Conservation (phyloP, 1,140 invertebrate species). For the Tetramorium alpestre region DNA sequence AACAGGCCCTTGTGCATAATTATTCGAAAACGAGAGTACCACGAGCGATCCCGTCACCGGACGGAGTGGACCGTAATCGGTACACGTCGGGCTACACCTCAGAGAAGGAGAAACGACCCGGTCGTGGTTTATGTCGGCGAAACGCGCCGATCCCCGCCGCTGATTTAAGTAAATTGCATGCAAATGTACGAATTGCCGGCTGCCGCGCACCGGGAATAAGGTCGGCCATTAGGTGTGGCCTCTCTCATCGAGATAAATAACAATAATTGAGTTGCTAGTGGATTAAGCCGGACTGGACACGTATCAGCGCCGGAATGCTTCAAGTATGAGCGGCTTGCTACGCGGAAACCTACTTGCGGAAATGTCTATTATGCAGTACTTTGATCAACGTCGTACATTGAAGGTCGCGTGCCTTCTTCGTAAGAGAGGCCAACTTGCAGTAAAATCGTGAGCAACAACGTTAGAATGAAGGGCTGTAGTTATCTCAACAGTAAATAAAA, state of each 20-base stretch:
- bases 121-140: constrained; percentile 70
- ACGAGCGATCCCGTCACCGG: constrained; percentile 67
- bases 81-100: constrained; percentile 65
- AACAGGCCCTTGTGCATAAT: constrained; percentile 50
- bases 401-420: constrained; percentile 13
- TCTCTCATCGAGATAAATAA: constrained; percentile 68
- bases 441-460: constrained; percentile 12
- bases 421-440: not conserved
- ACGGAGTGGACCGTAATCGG: constrained; percentile 14
- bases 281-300: constrained; percentile 57
- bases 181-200: constrained; percentile 73
- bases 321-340: not conserved
- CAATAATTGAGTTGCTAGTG: constrained; percentile 67
- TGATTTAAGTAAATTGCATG: constrained; percentile 78
- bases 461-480: constrained; percentile 9
- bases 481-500: not conserved
- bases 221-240: constrained; percentile 70
- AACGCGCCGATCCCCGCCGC: constrained; percentile 59
- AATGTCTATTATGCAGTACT: not conserved
- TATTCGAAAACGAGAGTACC: constrained; percentile 65
- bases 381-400: constrained; percentile 43
- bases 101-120: constrained; percentile 62
- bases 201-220: constrained; percentile 71
- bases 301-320: constrained; percentile 51
- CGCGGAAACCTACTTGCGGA: constrained; percentile 53